Conservation (phyloP, 1,140 invertebrate genomes). For the Neotoxoptera formosana region DNA sequence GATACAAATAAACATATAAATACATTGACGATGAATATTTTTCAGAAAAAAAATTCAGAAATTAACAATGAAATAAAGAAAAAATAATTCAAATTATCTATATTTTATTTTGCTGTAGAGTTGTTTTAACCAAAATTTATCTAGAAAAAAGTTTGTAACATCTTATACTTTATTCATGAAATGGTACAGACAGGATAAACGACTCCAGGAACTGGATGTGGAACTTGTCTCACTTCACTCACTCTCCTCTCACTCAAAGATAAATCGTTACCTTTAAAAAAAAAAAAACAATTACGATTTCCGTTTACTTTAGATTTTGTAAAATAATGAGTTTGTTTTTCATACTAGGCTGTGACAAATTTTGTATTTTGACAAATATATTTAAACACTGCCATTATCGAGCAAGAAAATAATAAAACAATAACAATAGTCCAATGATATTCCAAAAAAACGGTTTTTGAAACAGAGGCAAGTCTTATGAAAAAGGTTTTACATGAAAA, state of each 20-base stretch:
- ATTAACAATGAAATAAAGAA: neutral
- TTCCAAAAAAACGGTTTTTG: neutral
- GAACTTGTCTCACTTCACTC: neutral
- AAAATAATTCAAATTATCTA: neutral
- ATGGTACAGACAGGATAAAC: neutral
- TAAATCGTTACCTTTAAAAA: neutral
- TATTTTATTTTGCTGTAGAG: neutral
- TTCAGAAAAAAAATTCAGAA: neutral
- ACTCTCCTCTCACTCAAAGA: neutral
- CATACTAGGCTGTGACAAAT: neutral
- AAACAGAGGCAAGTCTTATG: neutral
- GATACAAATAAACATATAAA: neutral
- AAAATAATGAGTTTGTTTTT: neutral
- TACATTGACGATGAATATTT: neutral
- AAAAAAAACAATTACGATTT: neutral
- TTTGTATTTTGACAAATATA: neutral
- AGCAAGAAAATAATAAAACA: neutral
- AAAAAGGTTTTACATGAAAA: no score
- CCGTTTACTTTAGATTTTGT: neutral
- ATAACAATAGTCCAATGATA: neutral
- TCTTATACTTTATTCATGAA: neutral
- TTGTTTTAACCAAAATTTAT: neutral
- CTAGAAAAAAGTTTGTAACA: neutral
- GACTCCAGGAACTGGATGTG: neutral
- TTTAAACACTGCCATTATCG: neutral